Evolutionary conservation across 37 sponge, comb jelly and placozoan species (phyloP), one percentile per base, ranked within the genome.

Genomic region (Beroe ovata): DNA sequence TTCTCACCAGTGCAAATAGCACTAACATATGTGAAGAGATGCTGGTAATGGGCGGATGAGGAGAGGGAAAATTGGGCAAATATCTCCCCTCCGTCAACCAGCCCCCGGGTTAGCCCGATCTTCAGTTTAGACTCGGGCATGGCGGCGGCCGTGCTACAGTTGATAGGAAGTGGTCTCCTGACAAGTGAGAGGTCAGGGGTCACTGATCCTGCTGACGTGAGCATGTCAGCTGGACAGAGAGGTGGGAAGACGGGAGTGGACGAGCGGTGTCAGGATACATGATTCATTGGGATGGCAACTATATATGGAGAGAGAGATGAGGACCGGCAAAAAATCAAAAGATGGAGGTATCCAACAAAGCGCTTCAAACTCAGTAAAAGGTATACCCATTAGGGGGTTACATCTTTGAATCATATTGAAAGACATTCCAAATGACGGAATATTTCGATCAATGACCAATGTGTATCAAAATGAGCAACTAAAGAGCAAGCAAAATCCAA

Each of bases 61-160:
- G 84, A 77, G 84, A 77, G 84, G 84, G 84, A 77, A 29, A 77
- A 77, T 54, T 77, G 84, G 47, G 84, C 84, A 54, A 77, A 77
- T 77, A 77, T 77, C 47, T 77, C 84, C n/a, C 84, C 84, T 16
- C 84, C 84, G 28, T 77, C 84, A 42, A 77, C 84, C 84, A 77
- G 22, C 4, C 84, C 84, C 54, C 84, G 84, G 42, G 84, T 77
- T 3, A 77, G 84, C n/a, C 84, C 84, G 4, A 77, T 77, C 84
- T 77, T 77, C n/a, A 77, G 26, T 29, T 77, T 77, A 14, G 84
- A 26, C 28, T 77, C 84, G 8, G 84, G 28, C 54, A 42, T 39
- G 84, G 41, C 25, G 47, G 23, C 33, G 71, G 71, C 8, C 18
- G 36, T 4, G 38, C 20, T 30, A 54, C 38, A 25, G 84, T 30